Base-by-base conservation (phyloP, 2,797 vertebrate genomes). In the Syngnathus acus region DNA sequence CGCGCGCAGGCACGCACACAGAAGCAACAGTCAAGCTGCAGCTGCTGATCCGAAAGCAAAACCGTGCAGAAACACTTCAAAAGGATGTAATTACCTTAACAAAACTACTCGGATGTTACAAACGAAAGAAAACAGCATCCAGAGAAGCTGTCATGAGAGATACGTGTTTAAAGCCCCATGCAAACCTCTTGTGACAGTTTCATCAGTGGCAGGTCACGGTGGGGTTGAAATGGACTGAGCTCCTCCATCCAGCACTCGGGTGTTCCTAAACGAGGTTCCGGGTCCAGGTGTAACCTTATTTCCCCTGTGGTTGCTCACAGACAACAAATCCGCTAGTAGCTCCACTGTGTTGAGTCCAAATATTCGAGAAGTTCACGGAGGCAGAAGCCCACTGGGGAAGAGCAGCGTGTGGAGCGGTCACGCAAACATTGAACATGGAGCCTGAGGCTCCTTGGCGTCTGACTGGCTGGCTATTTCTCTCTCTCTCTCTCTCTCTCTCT, bases 391-490 rank as follows among this genome's bases (percentile, higher is more conserved):
- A 26, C 53, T 11, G 9, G 21, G 55, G 55, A 17, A 16, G 14
- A 57, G 55, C 55, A 8, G 55, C 55, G 13, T 57, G 55, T 32
- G 55, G 10, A 37, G 55, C 16, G 55, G 6, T 57, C 39, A 42
- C 40, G 39, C 39, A 62, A 43, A n/a, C 3, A 5, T 10, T 55
- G 48, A 37, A 50, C 3, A 5, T 10, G 50, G 48, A 37, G 47
- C 60, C 67, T 64, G n/a, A 42, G 23, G 59, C 68, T 73, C 71
- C 60, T 47, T 84, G 79, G 80, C 79, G 80, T 79, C 82, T 64
- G 72, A 60, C 72, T 82, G 82, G 71, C 84, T 82, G 51, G 48
- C 48, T 6, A 7, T 16, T 68, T 81, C 61, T 45, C 39, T 60
- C 59, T 38, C 57, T 17, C 57, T 39, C 57, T 8, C 57, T 17